These are phyloP conservation scores for Tortrix viridana DNA, from an alignment of 2,888 invertebrate species.

Conservation along the genomic window DNA sequence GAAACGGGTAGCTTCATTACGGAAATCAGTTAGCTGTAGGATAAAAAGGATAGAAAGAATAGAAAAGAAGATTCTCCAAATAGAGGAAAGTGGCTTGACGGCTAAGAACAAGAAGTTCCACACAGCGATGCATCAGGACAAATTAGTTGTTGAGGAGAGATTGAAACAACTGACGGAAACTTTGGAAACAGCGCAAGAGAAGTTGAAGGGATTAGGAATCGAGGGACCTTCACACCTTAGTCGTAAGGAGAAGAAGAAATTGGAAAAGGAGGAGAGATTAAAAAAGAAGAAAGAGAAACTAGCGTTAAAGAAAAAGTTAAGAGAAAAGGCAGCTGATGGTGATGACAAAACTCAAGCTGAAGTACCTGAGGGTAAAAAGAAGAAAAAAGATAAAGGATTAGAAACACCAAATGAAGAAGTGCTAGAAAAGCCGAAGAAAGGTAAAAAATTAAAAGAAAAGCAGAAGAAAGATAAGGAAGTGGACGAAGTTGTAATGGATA, in stretches of 20 bases:
- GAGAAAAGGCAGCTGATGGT: constrained; percentile 42
- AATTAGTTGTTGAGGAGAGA: constrained; percentile 56
- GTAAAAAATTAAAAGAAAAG: constrained; percentile 43
- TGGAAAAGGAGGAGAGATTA: constrained; percentile 42
- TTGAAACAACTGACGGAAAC: constrained; percentile 57
- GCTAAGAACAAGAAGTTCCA: constrained; percentile 66
- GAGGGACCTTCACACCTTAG: constrained; percentile 44
- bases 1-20: constrained; percentile 56
- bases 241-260: constrained; percentile 40
- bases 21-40: constrained; percentile 61
- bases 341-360: too few species aligned
- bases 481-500: constrained; percentile 45
- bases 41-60: constrained; percentile 52
- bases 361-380: constrained; percentile 35
- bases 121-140: constrained; percentile 69
- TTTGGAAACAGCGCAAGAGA: constrained; percentile 52
- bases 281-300: constrained; percentile 40
- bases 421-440: constrained; percentile 39
- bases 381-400: constrained; percentile 39
- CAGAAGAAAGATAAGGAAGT: constrained; percentile 42
- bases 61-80: constrained; percentile 57
- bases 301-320: constrained; percentile 40
- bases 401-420: constrained; percentile 42
- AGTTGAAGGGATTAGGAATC: constrained; percentile 51
- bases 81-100: constrained; percentile 67